A percentile compares a stretch with the other conserved stretches of the same genome.
phyloP scores from a whole-genome alignment of 2,888 invertebrate genomes.

The Poecilobothrus nobilitatus region DNA sequence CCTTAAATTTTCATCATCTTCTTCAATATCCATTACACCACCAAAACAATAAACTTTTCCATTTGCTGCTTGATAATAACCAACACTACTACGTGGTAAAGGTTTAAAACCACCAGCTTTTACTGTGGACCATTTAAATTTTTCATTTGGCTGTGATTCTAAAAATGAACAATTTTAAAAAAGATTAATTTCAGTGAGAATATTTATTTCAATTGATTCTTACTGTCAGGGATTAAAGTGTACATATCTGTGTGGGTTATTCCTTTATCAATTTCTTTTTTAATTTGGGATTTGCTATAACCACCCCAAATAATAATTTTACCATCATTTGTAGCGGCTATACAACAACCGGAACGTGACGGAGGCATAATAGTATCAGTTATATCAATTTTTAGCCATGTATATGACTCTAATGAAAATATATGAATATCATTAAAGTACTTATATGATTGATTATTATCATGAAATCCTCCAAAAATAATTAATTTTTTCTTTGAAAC shows the following conservation, averaged over 20 bases:
- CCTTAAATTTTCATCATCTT: constrained; percentile 69
- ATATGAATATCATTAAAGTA: constrained; percentile 81
- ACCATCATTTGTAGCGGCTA: constrained; percentile 47
- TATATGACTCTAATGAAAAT: constrained; percentile 70
- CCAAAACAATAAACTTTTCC: constrained; percentile 74
- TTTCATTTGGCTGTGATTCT: constrained; percentile 56
- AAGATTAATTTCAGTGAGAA: background rate
- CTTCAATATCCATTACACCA: constrained; percentile 73
- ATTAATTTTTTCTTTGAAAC: constrained; percentile 66
- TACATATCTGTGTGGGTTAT: constrained; percentile 64
- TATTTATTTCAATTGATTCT: constrained; percentile 30
- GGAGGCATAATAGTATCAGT: constrained; percentile 56
- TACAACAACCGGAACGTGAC: constrained; percentile 69
- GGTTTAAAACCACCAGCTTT: constrained; percentile 59
- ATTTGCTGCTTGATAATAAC: constrained; percentile 53
- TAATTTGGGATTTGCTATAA: constrained; percentile 63
- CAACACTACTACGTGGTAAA: constrained; percentile 61
- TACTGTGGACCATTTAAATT: constrained; percentile 62
- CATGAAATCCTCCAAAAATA: constrained; percentile 87
- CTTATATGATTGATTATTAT: constrained; percentile 75
- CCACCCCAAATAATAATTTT: constrained; percentile 66
- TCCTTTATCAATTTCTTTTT: constrained; percentile 68
- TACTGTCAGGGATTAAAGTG: constrained; percentile 54
- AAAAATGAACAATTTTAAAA: constrained; percentile 20
- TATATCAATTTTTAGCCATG: constrained; percentile 65